A percentile compares a stretch with the other conserved stretches of the same genome.
Evolutionary conservation across 2,113 vertebrate species (phyloP).

Genomic region (Oophaga pumilio): DNA sequence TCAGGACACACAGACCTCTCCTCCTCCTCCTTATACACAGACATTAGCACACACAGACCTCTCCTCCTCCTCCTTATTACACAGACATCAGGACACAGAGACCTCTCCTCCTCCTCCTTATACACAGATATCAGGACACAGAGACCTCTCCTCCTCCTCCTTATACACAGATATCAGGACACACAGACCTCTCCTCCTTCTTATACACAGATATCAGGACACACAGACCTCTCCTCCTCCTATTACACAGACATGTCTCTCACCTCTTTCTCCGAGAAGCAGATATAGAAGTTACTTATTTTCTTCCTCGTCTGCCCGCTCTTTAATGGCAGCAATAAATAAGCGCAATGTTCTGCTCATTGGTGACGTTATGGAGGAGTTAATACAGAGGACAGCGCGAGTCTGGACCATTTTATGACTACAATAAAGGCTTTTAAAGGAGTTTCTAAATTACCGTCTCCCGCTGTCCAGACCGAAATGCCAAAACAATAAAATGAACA

Average conservation of each 20-base stretch:
- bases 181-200: neutral
- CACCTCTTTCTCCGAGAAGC: neutral
- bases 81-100: neutral
- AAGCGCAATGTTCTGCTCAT: neutral
- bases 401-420: conserved; percentile 32
- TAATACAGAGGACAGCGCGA: conserved; percentile 32
- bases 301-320: neutral
- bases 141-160: neutral
- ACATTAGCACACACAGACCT: neutral
- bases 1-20: neutral
- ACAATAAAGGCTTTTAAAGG: conserved; percentile 52
- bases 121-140: neutral
- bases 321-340: conserved; percentile 27
- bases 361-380: neutral
- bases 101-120: neutral
- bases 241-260: conserved; percentile 2
- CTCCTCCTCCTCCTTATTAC: conserved; percentile 8
- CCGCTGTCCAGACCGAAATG: conserved; percentile 37
- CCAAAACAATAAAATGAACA: conserved; percentile 36
- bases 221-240: neutral
- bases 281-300: conserved; percentile 15
- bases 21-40: conserved; percentile 6
- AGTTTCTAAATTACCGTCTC: conserved; percentile 38
- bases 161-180: neutral
- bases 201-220: conserved; percentile 1